phyloP scores from a whole-genome alignment of 2,113 vertebrate genomes.

The Illadopsis cleaveri region DNA sequence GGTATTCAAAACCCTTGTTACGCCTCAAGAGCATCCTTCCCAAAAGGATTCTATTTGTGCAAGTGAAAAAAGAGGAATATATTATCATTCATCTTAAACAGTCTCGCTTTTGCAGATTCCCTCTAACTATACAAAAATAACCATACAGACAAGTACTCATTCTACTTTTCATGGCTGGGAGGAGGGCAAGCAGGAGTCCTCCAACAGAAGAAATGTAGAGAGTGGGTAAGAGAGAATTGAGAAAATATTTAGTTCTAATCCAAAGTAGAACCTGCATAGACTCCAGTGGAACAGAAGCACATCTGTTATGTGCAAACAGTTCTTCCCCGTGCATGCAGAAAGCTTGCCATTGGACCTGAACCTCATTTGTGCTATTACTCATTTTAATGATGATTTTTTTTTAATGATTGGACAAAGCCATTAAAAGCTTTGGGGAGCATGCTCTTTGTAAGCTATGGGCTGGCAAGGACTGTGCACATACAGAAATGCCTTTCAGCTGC shows the following conservation, averaged over 20 bases:
- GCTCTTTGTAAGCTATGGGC: not conserved
- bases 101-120: not conserved
- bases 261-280: not conserved
- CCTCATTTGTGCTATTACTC: not conserved
- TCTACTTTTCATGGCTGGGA: not conserved
- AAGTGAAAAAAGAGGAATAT: not conserved
- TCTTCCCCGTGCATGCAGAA: not conserved
- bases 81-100: not conserved
- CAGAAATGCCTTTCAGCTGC: not conserved
- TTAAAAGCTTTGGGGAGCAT: not conserved
- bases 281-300: not conserved
- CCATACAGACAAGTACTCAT: not conserved
- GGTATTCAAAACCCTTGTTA: slow-evolving; percentile 12
- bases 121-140: not conserved
- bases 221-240: not conserved
- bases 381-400: not conserved
- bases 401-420: not conserved
- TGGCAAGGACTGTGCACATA: not conserved
- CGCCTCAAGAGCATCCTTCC: not conserved
- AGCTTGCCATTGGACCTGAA: not conserved
- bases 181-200: not conserved
- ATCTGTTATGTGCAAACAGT: not conserved
- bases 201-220: not conserved
- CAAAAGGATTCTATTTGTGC: slow-evolving; percentile 1
- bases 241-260: not conserved